phyloP scores from a whole-genome alignment of 2,888 invertebrate genomes.

The Xylota segnis region DNA sequence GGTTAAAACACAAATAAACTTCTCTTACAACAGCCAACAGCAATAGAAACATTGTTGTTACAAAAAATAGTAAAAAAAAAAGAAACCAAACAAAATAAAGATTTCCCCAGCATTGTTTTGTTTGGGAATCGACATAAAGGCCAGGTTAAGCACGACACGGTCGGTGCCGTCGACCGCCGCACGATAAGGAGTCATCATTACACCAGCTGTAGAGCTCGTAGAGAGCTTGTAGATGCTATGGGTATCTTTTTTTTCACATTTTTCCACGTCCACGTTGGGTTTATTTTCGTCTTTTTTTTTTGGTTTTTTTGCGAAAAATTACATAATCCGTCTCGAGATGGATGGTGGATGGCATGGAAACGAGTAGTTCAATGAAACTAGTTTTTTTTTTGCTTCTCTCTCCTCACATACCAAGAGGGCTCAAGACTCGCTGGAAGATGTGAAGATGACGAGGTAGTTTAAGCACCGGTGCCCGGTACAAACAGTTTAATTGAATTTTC shows the following conservation, averaged over 20 bases:
- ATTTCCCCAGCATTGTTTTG: constrained; percentile 67
- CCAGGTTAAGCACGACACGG: constrained; percentile 74
- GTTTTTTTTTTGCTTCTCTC: constrained; percentile 52
- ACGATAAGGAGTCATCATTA: constrained; percentile 65
- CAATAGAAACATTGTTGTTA: constrained; percentile 37
- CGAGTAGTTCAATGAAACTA: constrained; percentile 67
- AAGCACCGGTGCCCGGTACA: constrained; percentile 57
- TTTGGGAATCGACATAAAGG: constrained; percentile 69
- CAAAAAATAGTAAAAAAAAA: constrained; percentile 17
- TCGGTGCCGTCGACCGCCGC: constrained; percentile 67
- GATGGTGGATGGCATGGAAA: constrained; percentile 54
- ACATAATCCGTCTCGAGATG: constrained; percentile 58
- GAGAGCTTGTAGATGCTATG: constrained; percentile 40
- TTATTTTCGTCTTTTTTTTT: constrained; percentile 38
- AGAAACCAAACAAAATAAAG: constrained; percentile 21
- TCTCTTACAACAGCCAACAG: constrained; percentile 31
- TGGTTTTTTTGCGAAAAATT: constrained; percentile 68
- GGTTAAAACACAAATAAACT: constrained; percentile 4
- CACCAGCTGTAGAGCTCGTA: constrained; percentile 49
- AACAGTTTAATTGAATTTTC: constrained; percentile 68
- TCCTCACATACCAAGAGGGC: constrained; percentile 55
- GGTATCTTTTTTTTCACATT: constrained; percentile 19
- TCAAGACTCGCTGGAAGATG: constrained; percentile 9
- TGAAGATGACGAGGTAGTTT: constrained; percentile 54
- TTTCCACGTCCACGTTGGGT: constrained; percentile 64